Evolutionary conservation across 2,888 invertebrate species (phyloP).

Genomic region (Sarcophaga subvicina): DNA sequence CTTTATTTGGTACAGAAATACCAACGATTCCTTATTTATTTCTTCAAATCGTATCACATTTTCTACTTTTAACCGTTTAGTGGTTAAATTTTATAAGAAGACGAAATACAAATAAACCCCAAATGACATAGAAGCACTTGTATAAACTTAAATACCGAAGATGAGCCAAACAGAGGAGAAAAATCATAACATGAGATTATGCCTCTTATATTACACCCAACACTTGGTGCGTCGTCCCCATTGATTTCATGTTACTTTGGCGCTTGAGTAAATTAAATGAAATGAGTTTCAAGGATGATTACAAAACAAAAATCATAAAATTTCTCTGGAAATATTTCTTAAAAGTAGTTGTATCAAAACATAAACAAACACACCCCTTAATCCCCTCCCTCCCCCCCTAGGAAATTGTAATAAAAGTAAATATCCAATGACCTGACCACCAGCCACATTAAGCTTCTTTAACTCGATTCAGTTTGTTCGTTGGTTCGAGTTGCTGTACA

Average conservation of each 20-base stretch:
- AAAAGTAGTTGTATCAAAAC: conserved; percentile 71
- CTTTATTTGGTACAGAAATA: no score
- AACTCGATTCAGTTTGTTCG: background rate
- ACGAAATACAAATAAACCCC: background rate
- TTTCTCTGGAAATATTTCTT: conserved; percentile 39
- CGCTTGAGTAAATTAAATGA: conserved; percentile 76
- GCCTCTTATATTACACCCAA: conserved; percentile 32
- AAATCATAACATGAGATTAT: conserved; percentile 31
- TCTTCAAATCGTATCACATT: no score
- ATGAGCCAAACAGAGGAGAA: background rate
- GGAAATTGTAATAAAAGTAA: conserved; percentile 36
- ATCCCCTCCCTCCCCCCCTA: background rate
- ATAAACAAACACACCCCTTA: background rate
- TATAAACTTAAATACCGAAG: background rate
- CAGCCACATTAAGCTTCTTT: background rate
- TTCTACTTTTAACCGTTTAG: background rate
- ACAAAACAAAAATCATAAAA: conserved; percentile 55
- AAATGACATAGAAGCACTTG: background rate
- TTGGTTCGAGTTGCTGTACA: background rate
- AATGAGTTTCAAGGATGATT: conserved; percentile 76
- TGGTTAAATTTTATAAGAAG: background rate
- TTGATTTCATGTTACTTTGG: conserved; percentile 46
- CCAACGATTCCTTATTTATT: no score
- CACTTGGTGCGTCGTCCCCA: conserved; percentile 43
- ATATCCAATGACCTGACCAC: conserved; percentile 30